phyloP scores from a whole-genome alignment of 2,888 invertebrate species.

The Drosophila maculinotata region DNA sequence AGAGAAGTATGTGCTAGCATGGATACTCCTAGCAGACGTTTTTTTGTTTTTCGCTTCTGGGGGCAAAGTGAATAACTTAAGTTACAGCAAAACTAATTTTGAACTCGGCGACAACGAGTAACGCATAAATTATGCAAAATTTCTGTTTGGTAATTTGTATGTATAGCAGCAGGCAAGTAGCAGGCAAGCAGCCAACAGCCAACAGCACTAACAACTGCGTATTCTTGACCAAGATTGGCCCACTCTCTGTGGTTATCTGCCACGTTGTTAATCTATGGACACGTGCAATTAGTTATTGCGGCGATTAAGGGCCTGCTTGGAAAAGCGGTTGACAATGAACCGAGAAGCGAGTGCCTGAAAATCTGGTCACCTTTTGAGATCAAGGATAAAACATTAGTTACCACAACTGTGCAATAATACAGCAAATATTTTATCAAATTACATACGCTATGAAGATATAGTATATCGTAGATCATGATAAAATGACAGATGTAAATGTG shows the following conservation, averaged over 20 bases:
- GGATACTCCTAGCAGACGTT: conserved; percentile 36
- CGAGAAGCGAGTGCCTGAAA: conserved; percentile 14
- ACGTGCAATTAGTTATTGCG: conserved; percentile 36
- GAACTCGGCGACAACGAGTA: conserved; percentile 28
- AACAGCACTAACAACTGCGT: conserved; percentile 16
- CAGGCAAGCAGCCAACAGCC: neutral
- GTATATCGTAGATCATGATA: conserved; percentile 28
- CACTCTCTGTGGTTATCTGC: conserved; percentile 29
- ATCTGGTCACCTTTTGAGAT: conserved; percentile 54
- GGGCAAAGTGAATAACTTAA: conserved; percentile 22
- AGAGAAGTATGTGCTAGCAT: conserved; percentile 14
- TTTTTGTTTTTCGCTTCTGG: conserved; percentile 23
- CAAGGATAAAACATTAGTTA: conserved; percentile 54
- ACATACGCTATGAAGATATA: neutral
- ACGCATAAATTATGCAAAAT: conserved; percentile 69
- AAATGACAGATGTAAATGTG: conserved; percentile 37
- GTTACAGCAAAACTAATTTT: conserved; percentile 44
- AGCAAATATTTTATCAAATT: conserved; percentile 17
- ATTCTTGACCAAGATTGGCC: conserved; percentile 57
- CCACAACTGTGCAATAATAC: conserved; percentile 41
- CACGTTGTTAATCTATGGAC: conserved; percentile 41
- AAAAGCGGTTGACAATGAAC: conserved; percentile 64
- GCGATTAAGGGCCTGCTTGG: conserved; percentile 28
- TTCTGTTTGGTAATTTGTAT: conserved; percentile 43
- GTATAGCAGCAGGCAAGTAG: conserved; percentile 13